Conservation (phyloP, 2,797 vertebrate genomes). For the Syngnathus rostellatus region DNA sequence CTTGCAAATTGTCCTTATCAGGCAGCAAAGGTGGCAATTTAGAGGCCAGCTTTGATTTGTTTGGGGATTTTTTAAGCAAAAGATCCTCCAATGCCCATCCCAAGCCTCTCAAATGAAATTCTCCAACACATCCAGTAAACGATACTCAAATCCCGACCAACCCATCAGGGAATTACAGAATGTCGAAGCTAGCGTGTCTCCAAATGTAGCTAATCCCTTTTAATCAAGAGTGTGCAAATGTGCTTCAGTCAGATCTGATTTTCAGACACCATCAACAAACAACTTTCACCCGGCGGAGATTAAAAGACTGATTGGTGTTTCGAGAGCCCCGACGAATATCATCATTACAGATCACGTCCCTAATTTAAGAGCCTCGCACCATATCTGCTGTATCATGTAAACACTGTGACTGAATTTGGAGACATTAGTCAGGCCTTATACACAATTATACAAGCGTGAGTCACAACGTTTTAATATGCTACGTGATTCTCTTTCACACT, state of each 20-base stretch:
- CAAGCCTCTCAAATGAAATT: background rate
- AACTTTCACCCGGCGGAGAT: constrained; percentile 5
- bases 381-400: constrained; percentile 11
- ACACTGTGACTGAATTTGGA: background rate
- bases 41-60: no score
- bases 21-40: no score
- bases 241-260: constrained; percentile 3
- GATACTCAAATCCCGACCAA: background rate
- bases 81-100: background rate
- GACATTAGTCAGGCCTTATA: constrained; percentile 1
- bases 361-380: background rate
- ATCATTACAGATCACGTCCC: background rate
- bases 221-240: constrained; percentile 4
- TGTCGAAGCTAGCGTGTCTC: constrained; percentile 2
- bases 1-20: no score
- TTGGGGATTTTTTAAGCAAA: background rate
- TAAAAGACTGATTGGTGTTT: constrained; percentile 9
- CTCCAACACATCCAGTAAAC: background rate
- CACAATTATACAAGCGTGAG: background rate
- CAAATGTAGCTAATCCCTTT: constrained; percentile 7
- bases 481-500: background rate
- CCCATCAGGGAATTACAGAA: background rate
- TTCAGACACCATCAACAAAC: constrained; percentile 6
- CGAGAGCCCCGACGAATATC: background rate
- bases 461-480: background rate